Percentiles rank a stretch among this genome's conserved stretches.
These are phyloP conservation scores for Rhopalosiphum maidis DNA, from an alignment of 1,140 invertebrate species.

Conservation along the genomic window DNA sequence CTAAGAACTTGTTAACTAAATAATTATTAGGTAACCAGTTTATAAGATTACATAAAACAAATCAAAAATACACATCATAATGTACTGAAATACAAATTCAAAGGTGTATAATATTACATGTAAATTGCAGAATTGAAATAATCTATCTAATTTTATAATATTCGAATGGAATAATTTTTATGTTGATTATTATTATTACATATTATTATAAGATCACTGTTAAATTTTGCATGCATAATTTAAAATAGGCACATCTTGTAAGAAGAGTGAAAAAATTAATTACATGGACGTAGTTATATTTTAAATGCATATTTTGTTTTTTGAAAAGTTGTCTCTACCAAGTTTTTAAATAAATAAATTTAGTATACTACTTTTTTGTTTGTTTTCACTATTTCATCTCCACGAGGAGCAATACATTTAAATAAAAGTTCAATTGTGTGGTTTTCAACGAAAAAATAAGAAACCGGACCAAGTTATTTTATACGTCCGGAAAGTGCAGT, in stretches of 20 bases:
- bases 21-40: background rate
- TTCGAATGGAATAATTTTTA: background rate
- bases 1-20: background rate
- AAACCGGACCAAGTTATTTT: constrained; percentile 42
- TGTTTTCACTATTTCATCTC: constrained; percentile 44
- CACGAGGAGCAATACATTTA: constrained; percentile 52
- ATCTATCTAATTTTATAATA: background rate
- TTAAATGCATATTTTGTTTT: constrained; percentile 41
- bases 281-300: constrained; percentile 19
- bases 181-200: background rate
- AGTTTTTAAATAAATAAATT: constrained; percentile 54
- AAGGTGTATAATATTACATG: background rate
- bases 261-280: constrained; percentile 36
- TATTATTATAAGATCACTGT: background rate
- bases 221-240: background rate
- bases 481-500: constrained; percentile 43
- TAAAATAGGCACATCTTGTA: background rate
- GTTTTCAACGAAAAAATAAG: constrained; percentile 46
- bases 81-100: background rate
- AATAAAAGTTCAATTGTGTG: constrained; percentile 55
- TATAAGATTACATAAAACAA: background rate
- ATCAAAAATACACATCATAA: background rate
- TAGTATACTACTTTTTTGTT: constrained; percentile 37
- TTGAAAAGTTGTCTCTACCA: constrained; percentile 25
- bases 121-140: background rate